A percentile compares a stretch with the other conserved stretches of the same genome.
phyloP scores from a whole-genome alignment of 37 sponge, comb jelly and placozoan genomes.

The Crambe crambe region DNA sequence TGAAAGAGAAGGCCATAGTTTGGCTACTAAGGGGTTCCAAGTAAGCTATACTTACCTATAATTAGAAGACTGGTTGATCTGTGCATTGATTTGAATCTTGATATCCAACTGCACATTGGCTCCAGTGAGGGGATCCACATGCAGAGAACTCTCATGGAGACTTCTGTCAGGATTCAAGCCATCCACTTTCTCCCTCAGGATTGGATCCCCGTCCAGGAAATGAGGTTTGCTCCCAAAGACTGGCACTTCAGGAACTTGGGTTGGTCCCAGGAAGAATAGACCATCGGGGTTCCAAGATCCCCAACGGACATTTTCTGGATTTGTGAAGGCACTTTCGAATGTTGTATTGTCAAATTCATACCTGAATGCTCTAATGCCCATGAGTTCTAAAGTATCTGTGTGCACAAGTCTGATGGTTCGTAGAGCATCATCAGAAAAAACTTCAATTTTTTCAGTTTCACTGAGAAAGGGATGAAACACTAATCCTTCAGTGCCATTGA shows the following conservation, averaged over 20 bases:
- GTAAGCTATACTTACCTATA: conserved; percentile 61
- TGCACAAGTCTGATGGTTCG: conserved; percentile 65
- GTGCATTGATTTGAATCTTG: conserved; percentile 61
- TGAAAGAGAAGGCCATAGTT: too few relatives aligned
- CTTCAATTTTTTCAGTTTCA: conserved; percentile 44
- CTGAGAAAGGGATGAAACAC: conserved; percentile 66
- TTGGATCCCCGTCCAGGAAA: conserved; percentile 81
- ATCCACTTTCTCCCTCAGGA: conserved; percentile 46
- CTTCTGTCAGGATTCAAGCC: conserved; percentile 54
- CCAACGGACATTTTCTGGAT: conserved; percentile 69
- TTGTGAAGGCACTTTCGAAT: conserved; percentile 44
- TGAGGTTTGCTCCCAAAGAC: conserved; percentile 84
- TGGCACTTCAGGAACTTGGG: conserved; percentile 55
- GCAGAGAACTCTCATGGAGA: conserved; percentile 46
- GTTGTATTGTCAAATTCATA: conserved; percentile 37
- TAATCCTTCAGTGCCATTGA: conserved; percentile 91
- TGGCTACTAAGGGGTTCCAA: too few relatives aligned
- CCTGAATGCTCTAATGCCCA: conserved; percentile 61
- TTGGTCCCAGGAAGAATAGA: conserved; percentile 70
- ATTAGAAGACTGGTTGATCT: conserved; percentile 36
- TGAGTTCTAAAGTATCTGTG: conserved; percentile 4
- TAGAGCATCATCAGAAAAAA: conserved; percentile 67
- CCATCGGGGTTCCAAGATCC: conserved; percentile 76
- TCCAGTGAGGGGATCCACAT: conserved; percentile 75
- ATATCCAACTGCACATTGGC: conserved; percentile 36